Conservation (phyloP, 2,797 vertebrate genomes). For the Vireo griseus region DNA sequence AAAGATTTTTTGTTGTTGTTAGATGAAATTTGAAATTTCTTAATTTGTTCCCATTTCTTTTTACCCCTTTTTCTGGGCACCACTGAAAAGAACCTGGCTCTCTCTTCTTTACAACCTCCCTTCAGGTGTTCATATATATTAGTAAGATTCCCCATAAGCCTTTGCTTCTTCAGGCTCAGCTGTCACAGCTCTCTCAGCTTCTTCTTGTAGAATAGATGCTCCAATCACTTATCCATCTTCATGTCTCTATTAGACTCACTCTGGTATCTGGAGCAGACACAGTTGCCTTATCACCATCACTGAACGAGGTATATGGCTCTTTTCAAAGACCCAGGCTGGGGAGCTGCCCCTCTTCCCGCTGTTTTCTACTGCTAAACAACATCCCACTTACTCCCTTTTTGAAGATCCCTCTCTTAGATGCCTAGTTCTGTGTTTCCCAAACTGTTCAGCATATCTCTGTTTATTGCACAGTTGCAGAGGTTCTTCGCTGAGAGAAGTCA, state of each 20-base stretch:
- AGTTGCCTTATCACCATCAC: neutral
- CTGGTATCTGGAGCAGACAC: neutral
- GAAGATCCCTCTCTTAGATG: neutral
- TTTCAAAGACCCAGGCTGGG: neutral
- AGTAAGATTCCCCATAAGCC: neutral
- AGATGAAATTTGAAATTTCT: neutral
- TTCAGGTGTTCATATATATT: neutral
- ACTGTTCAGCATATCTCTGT: neutral
- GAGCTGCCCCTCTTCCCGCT: neutral
- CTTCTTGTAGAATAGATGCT: neutral
- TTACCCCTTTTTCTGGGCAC: neutral
- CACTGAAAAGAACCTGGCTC: neutral
- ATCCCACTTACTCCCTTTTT: neutral
- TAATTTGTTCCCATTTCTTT: neutral
- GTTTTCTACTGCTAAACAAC: neutral
- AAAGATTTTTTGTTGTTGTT: neutral
- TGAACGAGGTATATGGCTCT: neutral
- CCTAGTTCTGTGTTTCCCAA: neutral
- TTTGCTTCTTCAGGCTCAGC: neutral
- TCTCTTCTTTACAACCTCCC: neutral
- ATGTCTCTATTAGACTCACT: neutral
- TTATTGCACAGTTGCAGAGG: neutral
- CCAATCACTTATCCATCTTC: neutral
- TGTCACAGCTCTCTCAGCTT: neutral
- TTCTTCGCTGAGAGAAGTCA: neutral